A percentile compares a stretch with the other conserved stretches of the same genome.
Evolutionary conservation across 2,888 invertebrate species (phyloP).

Genomic region (Tipula unca): DNA sequence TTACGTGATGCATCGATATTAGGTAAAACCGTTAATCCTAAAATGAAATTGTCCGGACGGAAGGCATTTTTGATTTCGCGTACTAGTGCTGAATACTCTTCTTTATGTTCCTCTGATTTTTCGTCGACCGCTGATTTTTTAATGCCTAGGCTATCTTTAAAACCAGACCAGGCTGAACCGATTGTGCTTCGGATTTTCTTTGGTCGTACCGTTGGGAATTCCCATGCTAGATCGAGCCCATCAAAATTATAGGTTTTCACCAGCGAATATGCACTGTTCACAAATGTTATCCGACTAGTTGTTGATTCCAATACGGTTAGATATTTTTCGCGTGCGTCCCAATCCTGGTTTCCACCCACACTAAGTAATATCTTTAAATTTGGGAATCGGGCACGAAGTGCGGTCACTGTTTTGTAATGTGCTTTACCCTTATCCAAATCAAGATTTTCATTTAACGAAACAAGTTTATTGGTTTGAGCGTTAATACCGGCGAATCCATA

Average conservation of each 20-base stretch:
- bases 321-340: conserved; percentile 56
- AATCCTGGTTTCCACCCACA: conserved; percentile 69
- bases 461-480: conserved; percentile 57
- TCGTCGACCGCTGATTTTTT: conserved; percentile 66
- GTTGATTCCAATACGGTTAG: conserved; percentile 63
- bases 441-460: conserved; percentile 60
- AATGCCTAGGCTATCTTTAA: conserved; percentile 63
- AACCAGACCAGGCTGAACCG: conserved; percentile 60
- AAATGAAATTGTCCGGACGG: conserved; percentile 56
- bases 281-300: conserved; percentile 64
- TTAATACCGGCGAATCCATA: conserved; percentile 73
- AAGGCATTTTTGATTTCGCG: conserved; percentile 66
- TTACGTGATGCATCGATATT: conserved; percentile 67
- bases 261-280: conserved; percentile 63
- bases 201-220: conserved; percentile 69
- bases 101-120: conserved; percentile 70
- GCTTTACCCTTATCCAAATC: conserved; percentile 64
- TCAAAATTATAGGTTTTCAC: conserved; percentile 75
- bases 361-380: conserved; percentile 63
- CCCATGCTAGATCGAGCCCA: conserved; percentile 80
- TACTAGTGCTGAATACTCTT: conserved; percentile 67
- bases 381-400: conserved; percentile 60
- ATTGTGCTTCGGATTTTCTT: conserved; percentile 64
- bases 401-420: conserved; percentile 61
- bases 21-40: conserved; percentile 62